Evolutionary conservation across 2,113 vertebrate genomes (phyloP).

Genomic region (Chroicocephalus ridibundus): DNA sequence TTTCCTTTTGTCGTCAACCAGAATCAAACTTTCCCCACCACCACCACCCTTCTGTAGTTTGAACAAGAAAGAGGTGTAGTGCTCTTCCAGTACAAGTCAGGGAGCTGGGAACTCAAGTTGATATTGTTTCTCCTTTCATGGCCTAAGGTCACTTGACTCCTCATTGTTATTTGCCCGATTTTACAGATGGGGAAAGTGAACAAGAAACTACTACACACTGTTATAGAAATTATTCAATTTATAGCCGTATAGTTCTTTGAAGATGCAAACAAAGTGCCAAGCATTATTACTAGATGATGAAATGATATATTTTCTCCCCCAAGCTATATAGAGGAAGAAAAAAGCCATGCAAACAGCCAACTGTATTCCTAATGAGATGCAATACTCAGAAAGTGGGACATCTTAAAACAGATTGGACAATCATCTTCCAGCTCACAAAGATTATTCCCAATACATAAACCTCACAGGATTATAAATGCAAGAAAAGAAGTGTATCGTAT

Average conservation of each 20-base stretch:
- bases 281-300: conserved; percentile 19
- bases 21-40: neutral
- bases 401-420: conserved; percentile 34
- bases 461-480: conserved; percentile 16
- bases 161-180: too few relatives aligned
- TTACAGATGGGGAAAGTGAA: too few relatives aligned
- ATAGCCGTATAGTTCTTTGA: neutral
- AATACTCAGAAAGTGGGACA: conserved; percentile 28
- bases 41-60: neutral
- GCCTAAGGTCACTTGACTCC: neutral
- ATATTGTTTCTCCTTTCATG: neutral
- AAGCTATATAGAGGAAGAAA: neutral
- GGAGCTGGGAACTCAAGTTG: neutral
- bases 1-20: neutral
- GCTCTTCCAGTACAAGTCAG: neutral
- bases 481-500: neutral
- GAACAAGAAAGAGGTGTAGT: neutral
- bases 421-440: conserved; percentile 16
- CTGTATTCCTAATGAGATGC: neutral
- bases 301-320: conserved; percentile 4
- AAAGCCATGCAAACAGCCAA: neutral
- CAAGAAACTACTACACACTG: neutral
- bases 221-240: neutral
- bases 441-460: conserved; percentile 9
- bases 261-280: conserved; percentile 23